Conservation (phyloP, 2,113 vertebrate species). For the Oriolus oriolus region DNA sequence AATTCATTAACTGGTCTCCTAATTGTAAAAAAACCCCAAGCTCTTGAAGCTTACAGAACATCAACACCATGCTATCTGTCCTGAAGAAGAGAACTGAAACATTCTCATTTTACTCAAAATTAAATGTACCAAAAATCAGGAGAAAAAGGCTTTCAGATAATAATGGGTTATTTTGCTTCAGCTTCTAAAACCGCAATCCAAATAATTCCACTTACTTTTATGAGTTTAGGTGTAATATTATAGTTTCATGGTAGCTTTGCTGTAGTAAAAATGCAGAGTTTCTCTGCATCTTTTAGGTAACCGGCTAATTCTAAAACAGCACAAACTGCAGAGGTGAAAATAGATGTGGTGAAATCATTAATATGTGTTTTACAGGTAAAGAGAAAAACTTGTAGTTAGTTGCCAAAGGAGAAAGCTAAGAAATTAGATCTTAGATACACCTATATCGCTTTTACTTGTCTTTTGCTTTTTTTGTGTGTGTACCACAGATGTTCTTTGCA, state of each 20-base stretch:
- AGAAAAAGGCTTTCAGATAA: background rate
- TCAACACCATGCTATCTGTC: rapidly evolving
- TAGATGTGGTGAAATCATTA: background rate
- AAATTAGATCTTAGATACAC: background rate
- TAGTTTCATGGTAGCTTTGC: background rate
- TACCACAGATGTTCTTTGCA: background rate
- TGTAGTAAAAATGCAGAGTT: background rate
- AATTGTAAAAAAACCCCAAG: rapidly evolving
- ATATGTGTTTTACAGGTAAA: rapidly evolving
- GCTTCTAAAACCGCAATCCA: background rate
- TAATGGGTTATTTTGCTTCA: background rate
- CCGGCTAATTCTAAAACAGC: background rate
- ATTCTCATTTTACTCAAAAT: background rate
- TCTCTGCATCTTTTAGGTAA: background rate
- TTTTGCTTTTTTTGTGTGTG: background rate
- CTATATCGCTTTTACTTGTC: rapidly evolving
- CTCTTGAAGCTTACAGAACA: background rate
- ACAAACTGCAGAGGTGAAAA: background rate
- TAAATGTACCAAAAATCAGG: background rate
- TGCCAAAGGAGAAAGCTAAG: background rate
- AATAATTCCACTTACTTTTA: background rate
- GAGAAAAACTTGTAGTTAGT: background rate
- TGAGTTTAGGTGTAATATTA: background rate
- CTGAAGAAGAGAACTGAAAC: background rate
- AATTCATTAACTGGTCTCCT: background rate